These are phyloP conservation scores for Parazoanthus atlanticus DNA, from an alignment of 92 coral and sea anemone species.

Conservation along the genomic window DNA sequence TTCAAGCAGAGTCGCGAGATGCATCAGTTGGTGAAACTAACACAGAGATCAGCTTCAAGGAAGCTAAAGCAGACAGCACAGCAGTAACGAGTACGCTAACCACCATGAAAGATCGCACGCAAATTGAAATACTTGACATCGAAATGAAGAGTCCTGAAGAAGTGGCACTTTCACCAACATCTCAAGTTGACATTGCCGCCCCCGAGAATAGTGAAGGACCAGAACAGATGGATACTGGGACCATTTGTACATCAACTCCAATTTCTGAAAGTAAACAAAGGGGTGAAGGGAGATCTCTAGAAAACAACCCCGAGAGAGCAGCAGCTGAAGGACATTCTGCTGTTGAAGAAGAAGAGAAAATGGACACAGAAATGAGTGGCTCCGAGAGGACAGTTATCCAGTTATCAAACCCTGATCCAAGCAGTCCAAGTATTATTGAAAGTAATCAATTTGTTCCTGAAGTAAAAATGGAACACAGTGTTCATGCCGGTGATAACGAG, in stretches of 20 bases:
- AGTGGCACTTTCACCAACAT: neutral
- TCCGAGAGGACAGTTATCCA: neutral
- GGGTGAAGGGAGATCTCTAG: neutral
- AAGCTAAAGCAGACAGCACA: conserved; percentile 4
- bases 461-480: neutral
- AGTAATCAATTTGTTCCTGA: conserved; percentile 1
- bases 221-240: conserved; percentile 16
- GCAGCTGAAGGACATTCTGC: neutral
- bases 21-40: neutral
- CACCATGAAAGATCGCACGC: neutral
- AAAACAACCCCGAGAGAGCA: neutral
- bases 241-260: neutral
- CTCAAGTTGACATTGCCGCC: neutral
- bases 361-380: conserved; percentile 19
- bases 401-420: neutral
- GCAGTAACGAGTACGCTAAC: neutral
- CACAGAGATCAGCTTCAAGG: neutral
- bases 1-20: neutral
- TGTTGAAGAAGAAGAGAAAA: conserved; percentile 24
- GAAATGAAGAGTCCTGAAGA: conserved; percentile 26
- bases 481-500: neutral
- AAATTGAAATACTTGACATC: conserved; percentile 9
- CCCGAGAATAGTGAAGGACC: neutral
- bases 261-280: neutral
- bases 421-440: neutral